Percentiles rank a stretch among this genome's conserved stretches.
These are phyloP conservation scores for Tenrec ecaudatus DNA, from an alignment of 2,113 vertebrate species.

Conservation along the genomic window DNA sequence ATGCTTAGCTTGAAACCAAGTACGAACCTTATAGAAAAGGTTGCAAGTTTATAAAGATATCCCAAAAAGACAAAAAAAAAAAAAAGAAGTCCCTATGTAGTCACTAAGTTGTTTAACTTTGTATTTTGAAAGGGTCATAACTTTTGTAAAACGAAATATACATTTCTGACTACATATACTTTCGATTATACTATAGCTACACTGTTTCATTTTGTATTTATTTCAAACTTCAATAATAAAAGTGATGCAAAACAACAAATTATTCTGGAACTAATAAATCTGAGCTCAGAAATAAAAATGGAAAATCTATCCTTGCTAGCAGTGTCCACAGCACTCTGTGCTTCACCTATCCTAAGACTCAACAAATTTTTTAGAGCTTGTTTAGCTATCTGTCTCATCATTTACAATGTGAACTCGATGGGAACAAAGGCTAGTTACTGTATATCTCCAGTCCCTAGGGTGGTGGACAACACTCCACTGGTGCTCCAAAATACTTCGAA, in stretches of 20 bases:
- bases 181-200: conserved; percentile 3
- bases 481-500: conserved; percentile 10
- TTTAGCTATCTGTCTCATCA: conserved; percentile 30
- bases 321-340: neutral
- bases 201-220: conserved; percentile 1
- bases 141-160: conserved; percentile 13
- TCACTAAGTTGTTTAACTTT: neutral
- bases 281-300: conserved; percentile 17
- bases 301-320: conserved; percentile 1
- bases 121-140: conserved; percentile 37
- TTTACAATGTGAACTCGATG: neutral
- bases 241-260: neutral
- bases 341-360: neutral
- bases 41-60: conserved; percentile 59
- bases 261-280: conserved; percentile 36
- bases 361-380: conserved; percentile 11
- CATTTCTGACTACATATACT: neutral
- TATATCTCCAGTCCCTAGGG: neutral
- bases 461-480: neutral
- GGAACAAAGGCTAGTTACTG: neutral
- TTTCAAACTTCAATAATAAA: conserved; percentile 42
- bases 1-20: conserved; percentile 81
- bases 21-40: conserved; percentile 81
- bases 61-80: too few relatives aligned
- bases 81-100: conserved; percentile 61